A percentile compares a stretch with the other conserved stretches of the same genome.
These are phyloP conservation scores for Euborellia annulipes DNA, from an alignment of 1,140 invertebrate genomes.

Conservation along the genomic window DNA sequence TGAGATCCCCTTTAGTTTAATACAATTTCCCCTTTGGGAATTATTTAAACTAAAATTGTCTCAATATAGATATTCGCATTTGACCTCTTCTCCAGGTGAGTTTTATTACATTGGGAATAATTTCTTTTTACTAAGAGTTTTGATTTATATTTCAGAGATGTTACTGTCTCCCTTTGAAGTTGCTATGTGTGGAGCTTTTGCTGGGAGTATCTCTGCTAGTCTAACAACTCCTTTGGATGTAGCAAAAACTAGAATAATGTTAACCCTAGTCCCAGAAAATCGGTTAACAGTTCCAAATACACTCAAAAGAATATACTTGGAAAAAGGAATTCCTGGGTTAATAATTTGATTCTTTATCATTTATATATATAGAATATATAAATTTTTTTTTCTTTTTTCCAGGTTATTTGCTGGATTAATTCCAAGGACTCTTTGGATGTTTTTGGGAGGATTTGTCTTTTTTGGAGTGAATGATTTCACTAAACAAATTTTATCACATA, in stretches of 20 bases:
- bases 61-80: too few species aligned
- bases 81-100: too few species aligned
- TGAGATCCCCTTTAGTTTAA: conserved; percentile 89
- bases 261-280: conserved; percentile 37
- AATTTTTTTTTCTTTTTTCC: conserved; percentile 23
- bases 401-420: conserved; percentile 77
- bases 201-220: conserved; percentile 63
- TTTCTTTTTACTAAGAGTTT: too few species aligned
- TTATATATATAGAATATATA: conserved; percentile 6
- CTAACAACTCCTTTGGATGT: conserved; percentile 92
- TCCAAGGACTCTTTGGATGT: conserved; percentile 71
- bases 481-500: too few species aligned
- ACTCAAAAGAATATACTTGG: conserved; percentile 33
- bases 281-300: too few species aligned
- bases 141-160: too few species aligned
- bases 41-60: conserved; percentile 52
- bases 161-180: conserved; percentile 48
- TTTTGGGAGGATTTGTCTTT: conserved; percentile 82
- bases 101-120: too few species aligned
- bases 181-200: conserved; percentile 64
- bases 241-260: conserved; percentile 90
- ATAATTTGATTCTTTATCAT: too few species aligned
- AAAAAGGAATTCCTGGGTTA: conserved; percentile 56
- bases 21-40: conserved; percentile 95
- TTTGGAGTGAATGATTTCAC: conserved; percentile 71